Evolutionary conservation across 2,797 vertebrate genomes (phyloP).

Genomic region (Steatocranus sp.): DNA sequence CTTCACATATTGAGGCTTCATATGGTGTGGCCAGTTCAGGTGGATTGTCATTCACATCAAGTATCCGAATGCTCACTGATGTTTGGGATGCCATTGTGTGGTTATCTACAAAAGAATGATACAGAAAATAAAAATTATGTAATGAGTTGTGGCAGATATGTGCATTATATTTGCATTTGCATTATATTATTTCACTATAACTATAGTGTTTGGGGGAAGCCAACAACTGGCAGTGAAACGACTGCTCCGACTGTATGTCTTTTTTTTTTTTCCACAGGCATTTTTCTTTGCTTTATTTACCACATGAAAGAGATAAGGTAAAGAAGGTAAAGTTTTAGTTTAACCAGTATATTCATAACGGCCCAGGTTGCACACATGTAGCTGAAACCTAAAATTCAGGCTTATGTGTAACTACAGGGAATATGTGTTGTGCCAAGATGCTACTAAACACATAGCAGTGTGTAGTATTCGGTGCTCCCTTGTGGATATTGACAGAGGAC

Average conservation of each 20-base stretch:
- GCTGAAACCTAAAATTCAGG: background rate
- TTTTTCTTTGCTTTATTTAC: background rate
- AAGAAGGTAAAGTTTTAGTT: background rate
- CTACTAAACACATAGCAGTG: background rate
- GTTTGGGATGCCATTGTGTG: slow-evolving; percentile 84
- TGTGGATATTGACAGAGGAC: background rate
- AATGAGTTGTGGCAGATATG: background rate
- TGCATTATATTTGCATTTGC: background rate
- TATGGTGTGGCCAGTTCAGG: slow-evolving; percentile 93
- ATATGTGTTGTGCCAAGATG: background rate
- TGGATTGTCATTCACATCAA: slow-evolving; percentile 97
- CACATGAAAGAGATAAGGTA: background rate
- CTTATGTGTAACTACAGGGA: background rate
- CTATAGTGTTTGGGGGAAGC: background rate
- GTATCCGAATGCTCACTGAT: slow-evolving; percentile 89
- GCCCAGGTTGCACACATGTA: background rate
- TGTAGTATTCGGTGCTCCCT: background rate
- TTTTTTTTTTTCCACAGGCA: background rate
- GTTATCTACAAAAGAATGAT: slow-evolving; percentile 78
- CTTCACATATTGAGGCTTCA: slow-evolving; percentile 92
- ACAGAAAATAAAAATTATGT: background rate
- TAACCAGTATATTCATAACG: background rate
- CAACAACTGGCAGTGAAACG: background rate
- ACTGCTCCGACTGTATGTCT: background rate
- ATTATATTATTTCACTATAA: background rate